Evolutionary conservation across 2,797 vertebrate species (phyloP), one percentile per base, ranked within the genome.

Genomic region (Fistularia commersonii): DNA sequence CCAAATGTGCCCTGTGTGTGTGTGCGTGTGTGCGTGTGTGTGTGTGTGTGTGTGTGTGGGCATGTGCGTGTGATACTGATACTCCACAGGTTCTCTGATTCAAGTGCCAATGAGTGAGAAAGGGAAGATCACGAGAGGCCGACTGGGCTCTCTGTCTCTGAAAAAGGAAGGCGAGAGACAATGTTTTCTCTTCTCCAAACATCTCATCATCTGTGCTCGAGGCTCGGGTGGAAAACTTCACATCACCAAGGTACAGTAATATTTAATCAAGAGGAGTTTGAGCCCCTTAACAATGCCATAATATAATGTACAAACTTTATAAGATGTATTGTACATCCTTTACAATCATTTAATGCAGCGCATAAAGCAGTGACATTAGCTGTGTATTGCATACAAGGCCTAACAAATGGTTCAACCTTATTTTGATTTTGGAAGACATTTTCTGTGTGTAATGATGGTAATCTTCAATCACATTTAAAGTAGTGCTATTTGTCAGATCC

Each of bases 161-260:
- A 83, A 90, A 72, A 98, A 98, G 70, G 97, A 99, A 70, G 96
- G 96, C 0, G 97, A 99, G 80, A 87, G 95, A 23, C 97, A 98
- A 65, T 98, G 95, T 74, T 99, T 99, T 86, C 93, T 99, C 38
- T 99, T 99, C 86, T 96, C 97, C 80, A 99, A 99, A 69, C 97
- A 99, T 71, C 79, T 99, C 34, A 96, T 99, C 76, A 94, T 98
- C 85, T 99, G 97, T 65, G 96, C 95, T 43, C 73, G 97, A 8
- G 94, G 96, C 60, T 99, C 97, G 0, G 97, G 97, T 0, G 95
- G 95, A 1, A 99, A 99, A 61, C 91, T 99, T 47, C 97, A 99
- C 76, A 87, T 99, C 50, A 98, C 94, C 9, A 99, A 99, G 94
- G 97, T 98, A 69, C 39, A 60, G 8, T 8, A 4, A 6, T 7